Evolutionary conservation across 2,113 vertebrate species (phyloP).

Genomic region (Cyanoderma ruficeps): DNA sequence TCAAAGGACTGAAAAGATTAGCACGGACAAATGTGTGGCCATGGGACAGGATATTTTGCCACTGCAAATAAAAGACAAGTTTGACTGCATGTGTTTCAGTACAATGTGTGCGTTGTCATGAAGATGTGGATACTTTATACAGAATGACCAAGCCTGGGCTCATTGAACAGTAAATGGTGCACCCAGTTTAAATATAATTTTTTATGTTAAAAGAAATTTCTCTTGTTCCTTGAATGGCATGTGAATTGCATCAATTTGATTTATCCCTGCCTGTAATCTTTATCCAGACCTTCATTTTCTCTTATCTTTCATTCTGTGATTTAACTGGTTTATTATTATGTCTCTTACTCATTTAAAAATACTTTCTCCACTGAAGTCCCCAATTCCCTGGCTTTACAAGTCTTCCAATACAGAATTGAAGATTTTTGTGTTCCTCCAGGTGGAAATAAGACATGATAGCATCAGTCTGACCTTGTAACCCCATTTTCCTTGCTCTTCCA

Average conservation of each 20-base stretch:
- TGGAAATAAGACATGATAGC: background rate
- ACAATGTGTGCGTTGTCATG: background rate
- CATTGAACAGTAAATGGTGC: background rate
- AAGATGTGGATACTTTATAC: background rate
- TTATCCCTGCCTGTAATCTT: background rate
- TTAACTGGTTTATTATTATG: background rate
- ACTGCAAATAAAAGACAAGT: background rate
- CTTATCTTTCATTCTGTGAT: background rate
- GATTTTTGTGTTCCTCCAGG: background rate
- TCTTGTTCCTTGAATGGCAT: background rate
- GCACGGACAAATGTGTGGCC: fast-evolving
- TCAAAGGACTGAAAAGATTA: background rate
- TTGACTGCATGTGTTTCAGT: background rate
- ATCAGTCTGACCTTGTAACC: background rate
- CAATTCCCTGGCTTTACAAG: background rate
- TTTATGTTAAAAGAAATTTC: background rate
- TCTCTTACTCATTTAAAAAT: background rate
- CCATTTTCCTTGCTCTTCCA: background rate
- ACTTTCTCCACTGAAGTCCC: background rate
- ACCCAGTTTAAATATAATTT: background rate
- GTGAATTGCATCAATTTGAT: background rate
- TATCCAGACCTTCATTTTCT: background rate
- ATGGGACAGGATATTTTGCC: background rate
- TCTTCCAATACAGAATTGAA: background rate
- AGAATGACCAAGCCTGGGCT: background rate